Conservation (phyloP, 2,888 invertebrate genomes). For the Coelinius sp. region DNA sequence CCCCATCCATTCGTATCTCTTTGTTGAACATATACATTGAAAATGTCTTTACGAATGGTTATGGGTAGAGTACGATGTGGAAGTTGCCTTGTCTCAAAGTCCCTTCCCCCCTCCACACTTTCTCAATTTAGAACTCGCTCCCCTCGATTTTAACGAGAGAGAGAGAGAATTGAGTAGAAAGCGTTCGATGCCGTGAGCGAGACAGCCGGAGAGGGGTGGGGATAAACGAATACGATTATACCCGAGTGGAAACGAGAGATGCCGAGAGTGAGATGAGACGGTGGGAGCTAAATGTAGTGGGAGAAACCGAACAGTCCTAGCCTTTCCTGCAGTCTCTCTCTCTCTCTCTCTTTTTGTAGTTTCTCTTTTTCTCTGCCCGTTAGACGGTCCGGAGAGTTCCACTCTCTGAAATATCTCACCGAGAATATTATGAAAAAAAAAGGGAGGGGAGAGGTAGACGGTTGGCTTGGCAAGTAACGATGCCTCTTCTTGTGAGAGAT, state of each 20-base stretch:
- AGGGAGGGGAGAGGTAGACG: constrained; percentile 43
- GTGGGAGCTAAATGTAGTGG: no score
- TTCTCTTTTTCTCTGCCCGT: constrained; percentile 44
- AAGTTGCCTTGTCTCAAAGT: constrained; percentile 56
- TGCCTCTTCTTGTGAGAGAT: constrained; percentile 26
- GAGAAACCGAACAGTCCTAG: constrained; percentile 28
- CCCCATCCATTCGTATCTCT: constrained; percentile 23
- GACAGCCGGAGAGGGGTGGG: neutral
- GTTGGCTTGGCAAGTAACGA: constrained; percentile 51
- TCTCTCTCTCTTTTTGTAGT: constrained; percentile 8
- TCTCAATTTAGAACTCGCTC: constrained; percentile 64
- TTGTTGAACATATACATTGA: constrained; percentile 2
- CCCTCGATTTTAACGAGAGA: constrained; percentile 48
- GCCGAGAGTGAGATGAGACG: no score
- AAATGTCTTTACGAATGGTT: constrained; percentile 22
- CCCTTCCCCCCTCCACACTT: constrained; percentile 47
- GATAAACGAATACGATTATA: constrained; percentile 11
- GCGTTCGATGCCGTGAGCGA: constrained; percentile 27
- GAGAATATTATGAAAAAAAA: constrained; percentile 65
- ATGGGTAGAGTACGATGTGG: constrained; percentile 41
- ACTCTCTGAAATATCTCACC: constrained; percentile 64
- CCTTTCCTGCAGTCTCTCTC: constrained; percentile 37
- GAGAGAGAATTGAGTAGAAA: constrained; percentile 32
- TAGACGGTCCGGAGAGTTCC: constrained; percentile 53
- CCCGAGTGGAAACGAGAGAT: constrained; percentile 18